Base-by-base conservation (phyloP, 1,140 invertebrate genomes). In the Drosophila chauvacae region DNA sequence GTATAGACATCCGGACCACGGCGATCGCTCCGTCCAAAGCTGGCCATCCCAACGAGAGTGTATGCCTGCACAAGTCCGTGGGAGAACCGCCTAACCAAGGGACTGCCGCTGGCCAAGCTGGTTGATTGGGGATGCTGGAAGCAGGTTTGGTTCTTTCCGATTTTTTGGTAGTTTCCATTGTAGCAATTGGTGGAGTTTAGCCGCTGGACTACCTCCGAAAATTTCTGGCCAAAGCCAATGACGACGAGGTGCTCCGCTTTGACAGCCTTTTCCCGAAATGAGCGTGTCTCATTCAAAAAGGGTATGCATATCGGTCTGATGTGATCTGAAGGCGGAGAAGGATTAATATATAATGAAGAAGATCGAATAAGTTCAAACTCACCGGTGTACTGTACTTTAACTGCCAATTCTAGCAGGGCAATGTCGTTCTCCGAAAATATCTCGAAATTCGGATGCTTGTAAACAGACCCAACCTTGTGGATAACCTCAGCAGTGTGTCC, bases 11-110 rank as follows among this genome's bases (percentile, higher is more conserved):
- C 51, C 7, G 30, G 33, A 37, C 18, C 51, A 2, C 7, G 18
- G 7, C 2, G 33, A 10, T 55, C 33, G 18, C 18, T 55, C 7
- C 4, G 33, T 7, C 51, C 51, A 9, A 37, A 55, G 20, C 33
- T 55, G 33, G 51, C 51, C 51, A 55, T 23, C 1, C 51, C 51
- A 37, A 55, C 51, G 18, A 55, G 51, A 7, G 51, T 55, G 33
- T 37, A 16, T 3, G 11, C 33, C 18, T 9, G 7, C 0, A 1
- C 1, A 16, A 37, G 3, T 1, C 51, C 51, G 4, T 23, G 14
- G 16, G 4, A 2, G 51, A 55, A 33, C 7, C 3, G 14, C 33
- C 51, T 37, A 3, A 55, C 51, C 51, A 55, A n/a, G 51, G 51
- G 51, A 37, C 51, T 55, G 20, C 51, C 51, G 51, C 51, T 55